Conservation (phyloP, 2,113 vertebrate genomes). For the Martes martes region DNA sequence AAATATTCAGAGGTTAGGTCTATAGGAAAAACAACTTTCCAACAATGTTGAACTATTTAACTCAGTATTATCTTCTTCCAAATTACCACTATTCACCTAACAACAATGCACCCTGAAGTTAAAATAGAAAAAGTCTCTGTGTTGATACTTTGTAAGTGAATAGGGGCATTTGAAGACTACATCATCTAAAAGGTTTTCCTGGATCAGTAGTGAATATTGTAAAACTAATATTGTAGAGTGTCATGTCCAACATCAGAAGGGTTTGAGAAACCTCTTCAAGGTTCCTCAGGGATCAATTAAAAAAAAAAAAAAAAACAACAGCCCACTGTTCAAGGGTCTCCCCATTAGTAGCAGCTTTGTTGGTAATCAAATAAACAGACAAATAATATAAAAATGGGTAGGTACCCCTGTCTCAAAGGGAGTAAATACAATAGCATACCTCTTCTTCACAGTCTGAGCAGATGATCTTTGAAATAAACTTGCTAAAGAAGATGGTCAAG, state of each 20-base stretch:
- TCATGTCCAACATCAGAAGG: background rate
- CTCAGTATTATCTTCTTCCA: background rate
- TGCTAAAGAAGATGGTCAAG: constrained; percentile 11
- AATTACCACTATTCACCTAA: background rate
- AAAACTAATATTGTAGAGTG: background rate
- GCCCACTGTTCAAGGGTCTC: background rate
- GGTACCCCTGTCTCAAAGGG: background rate
- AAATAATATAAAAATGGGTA: background rate
- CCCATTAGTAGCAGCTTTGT: background rate
- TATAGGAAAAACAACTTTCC: background rate
- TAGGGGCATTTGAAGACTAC: background rate
- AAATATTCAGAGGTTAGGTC: background rate
- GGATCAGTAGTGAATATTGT: background rate
- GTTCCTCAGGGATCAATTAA: background rate
- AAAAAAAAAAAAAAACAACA: background rate
- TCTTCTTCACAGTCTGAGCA: background rate
- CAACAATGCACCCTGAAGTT: background rate
- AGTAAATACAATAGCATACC: background rate
- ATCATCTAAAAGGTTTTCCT: background rate
- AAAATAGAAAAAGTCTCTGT: background rate
- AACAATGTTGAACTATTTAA: constrained; percentile 7
- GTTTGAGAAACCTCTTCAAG: background rate
- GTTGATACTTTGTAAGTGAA: background rate
- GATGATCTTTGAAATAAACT: constrained; percentile 32
- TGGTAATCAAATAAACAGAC: background rate